Evolutionary conservation across 2,888 invertebrate genomes (phyloP).

Genomic region (Yponomeuta malinellus): DNA sequence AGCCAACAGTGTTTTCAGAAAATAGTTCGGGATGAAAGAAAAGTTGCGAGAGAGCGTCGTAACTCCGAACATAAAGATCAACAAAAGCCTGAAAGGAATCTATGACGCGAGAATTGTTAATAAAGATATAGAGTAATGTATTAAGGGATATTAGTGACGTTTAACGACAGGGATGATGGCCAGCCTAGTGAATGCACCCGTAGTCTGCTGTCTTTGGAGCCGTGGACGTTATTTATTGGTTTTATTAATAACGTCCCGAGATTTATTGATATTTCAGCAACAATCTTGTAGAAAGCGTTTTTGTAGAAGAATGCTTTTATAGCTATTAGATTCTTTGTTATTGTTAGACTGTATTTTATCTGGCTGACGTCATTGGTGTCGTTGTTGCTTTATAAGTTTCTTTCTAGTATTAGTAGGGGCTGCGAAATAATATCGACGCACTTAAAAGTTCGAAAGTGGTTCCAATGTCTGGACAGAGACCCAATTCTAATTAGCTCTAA

Average conservation of each 20-base stretch:
- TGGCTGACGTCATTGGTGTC: neutral
- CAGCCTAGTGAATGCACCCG: slow-evolving; percentile 58
- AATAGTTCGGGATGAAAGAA: slow-evolving; percentile 64
- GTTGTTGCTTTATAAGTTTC: too few species aligned
- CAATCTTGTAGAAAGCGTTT: slow-evolving; percentile 9
- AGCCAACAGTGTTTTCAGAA: slow-evolving; percentile 74
- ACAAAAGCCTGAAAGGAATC: slow-evolving; percentile 64
- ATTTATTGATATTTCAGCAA: slow-evolving; percentile 7
- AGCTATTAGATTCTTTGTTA: neutral
- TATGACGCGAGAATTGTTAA: slow-evolving; percentile 69
- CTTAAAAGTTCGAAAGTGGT: too few species aligned
- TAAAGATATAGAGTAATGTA: slow-evolving; percentile 71
- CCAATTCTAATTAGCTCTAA: neutral
- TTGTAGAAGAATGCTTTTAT: slow-evolving; percentile 1
- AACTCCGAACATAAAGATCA: slow-evolving; percentile 66
- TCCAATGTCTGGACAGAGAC: too few species aligned
- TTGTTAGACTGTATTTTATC: neutral
- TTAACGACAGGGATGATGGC: slow-evolving; percentile 58
- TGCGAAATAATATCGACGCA: too few species aligned
- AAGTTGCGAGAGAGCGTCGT: slow-evolving; percentile 65
- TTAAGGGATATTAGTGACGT: slow-evolving; percentile 67
- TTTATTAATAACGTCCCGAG: slow-evolving; percentile 12
- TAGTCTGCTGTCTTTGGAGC: slow-evolving; percentile 25
- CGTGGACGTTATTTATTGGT: slow-evolving; percentile 8
- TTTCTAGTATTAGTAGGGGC: too few species aligned